Conservation (phyloP, 2,888 invertebrate genomes). For the Aphodius granarius region DNA sequence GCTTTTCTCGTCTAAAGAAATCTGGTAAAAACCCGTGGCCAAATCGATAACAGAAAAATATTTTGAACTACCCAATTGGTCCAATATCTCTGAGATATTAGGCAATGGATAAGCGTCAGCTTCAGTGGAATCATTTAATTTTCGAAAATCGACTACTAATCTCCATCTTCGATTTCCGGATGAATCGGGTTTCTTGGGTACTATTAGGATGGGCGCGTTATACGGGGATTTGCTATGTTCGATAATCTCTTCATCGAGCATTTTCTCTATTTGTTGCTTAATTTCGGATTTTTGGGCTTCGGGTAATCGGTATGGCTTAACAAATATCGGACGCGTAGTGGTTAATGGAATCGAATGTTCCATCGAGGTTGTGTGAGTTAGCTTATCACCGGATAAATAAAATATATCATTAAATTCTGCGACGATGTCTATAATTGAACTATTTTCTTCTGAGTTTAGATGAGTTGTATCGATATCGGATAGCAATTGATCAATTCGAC, state of each 20-base stretch:
- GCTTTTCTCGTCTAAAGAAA: constrained; percentile 24
- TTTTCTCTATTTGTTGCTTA: constrained; percentile 21
- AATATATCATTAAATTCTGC: constrained; percentile 18
- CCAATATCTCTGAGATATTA: constrained; percentile 23
- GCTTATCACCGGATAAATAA: constrained; percentile 6
- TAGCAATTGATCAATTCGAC: not conserved
- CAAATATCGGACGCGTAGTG: constrained; percentile 6
- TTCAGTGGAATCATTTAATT: constrained; percentile 25
- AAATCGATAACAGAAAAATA: constrained; percentile 43
- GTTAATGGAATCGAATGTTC: no score
- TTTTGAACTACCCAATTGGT: constrained; percentile 32
- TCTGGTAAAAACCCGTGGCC: constrained; percentile 44
- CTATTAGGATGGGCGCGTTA: no score
- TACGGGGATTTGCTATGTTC: no score
- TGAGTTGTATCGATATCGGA: not conserved
- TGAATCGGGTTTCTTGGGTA: no score
- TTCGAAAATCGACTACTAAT: constrained; percentile 19
- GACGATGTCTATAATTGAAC: constrained; percentile 8
- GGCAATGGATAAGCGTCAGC: constrained; percentile 41
- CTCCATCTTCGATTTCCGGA: constrained; percentile 20
- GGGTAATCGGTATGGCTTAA: constrained; percentile 20
- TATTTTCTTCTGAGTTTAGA: constrained; percentile 23
- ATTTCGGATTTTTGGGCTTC: constrained; percentile 18
- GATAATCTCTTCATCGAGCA: constrained; percentile 17
- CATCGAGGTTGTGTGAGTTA: constrained; percentile 13